Evolutionary conservation across 2,113 vertebrate species (phyloP), one percentile per base, ranked within the genome.

Genomic region (Dicentrarchus labrax): DNA sequence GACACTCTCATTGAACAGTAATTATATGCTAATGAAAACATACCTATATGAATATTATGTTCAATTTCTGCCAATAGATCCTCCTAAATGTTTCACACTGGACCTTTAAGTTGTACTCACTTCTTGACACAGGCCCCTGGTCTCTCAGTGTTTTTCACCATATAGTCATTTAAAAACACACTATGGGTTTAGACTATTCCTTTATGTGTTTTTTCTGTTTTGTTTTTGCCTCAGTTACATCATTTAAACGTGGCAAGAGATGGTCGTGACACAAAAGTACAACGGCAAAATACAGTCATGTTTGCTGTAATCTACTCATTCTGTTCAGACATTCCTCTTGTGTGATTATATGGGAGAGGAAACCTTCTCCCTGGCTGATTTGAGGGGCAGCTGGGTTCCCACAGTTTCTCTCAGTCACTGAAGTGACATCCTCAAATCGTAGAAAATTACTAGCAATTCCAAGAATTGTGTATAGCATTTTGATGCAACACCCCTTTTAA

Each of bases 261-360:
- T 76, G 22, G 15, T 45, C 21, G 13, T 50, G 24, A 24, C 15
- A 57, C 30, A 70, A 3, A 43, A 59, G 15, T 47, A 30, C 8
- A 11, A 22, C 51, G 22, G 15, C 1, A 12, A 57, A 8, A 24
- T 12, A 57, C 11, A 17, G 87, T 91, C 74, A 91, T 5, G 19
- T 59, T 62, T 60, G 62, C 88, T 86, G 79, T 94, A 73, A 93
- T 85, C 90, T 88, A 69, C 57, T 57, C 47, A 71, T 89, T 92
- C 91, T 92, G 91, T 93, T 83, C 92, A 71, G 84, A 91, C 93
- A 96, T 95, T 95, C 94, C 83, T 95, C 75, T 70, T 43, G 73
- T 93, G 77, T 95, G 92, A 96, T 86, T 93, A 83, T 85, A 72
- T 69, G 57, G 74, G 51, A 73, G 57, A 76, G 80, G 93, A 92